These are phyloP conservation scores for Clavelina lepadiformis DNA, from an alignment of 23 tunicate species.

Conservation along the genomic window DNA sequence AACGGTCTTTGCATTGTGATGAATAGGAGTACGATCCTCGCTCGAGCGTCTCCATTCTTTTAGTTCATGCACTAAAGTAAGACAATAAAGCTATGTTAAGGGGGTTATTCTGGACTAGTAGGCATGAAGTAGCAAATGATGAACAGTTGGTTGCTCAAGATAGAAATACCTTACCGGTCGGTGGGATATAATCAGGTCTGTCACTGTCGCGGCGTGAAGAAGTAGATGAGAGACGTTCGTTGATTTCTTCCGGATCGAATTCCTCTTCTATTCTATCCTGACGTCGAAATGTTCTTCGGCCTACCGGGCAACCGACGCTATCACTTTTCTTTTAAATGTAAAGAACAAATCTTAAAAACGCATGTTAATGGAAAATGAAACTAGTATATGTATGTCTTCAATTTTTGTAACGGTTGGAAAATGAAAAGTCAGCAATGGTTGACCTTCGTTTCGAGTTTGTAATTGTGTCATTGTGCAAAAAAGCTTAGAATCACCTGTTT, in stretches of 20 bases:
- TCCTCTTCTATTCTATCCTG: slow-evolving; percentile 78
- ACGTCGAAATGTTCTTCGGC: slow-evolving; percentile 52
- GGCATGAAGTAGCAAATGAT: background rate
- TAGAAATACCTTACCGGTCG: slow-evolving; percentile 23
- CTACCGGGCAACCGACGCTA: slow-evolving; percentile 67
- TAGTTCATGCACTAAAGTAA: slow-evolving; percentile 34
- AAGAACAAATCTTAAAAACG: background rate
- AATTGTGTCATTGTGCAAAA: no score
- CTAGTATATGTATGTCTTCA: no score
- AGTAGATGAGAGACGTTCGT: slow-evolving; percentile 40
- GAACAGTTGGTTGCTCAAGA: slow-evolving; percentile 1
- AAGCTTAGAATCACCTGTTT: no score
- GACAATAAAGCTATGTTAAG: background rate
- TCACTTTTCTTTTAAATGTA: slow-evolving; percentile 53
- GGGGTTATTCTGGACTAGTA: background rate
- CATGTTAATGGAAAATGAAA: no score
- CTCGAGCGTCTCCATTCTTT: slow-evolving; percentile 62
- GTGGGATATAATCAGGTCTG: slow-evolving; percentile 31
- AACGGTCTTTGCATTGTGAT: no score
- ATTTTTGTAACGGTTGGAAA: no score
- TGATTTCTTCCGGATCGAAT: slow-evolving; percentile 73
- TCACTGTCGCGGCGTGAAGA: slow-evolving; percentile 25
- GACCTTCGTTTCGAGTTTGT: no score
- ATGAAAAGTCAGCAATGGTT: no score
- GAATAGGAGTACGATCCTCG: slow-evolving; percentile 3